Evolutionary conservation across 2,113 vertebrate species (phyloP).

Genomic region (Empidonax traillii): DNA sequence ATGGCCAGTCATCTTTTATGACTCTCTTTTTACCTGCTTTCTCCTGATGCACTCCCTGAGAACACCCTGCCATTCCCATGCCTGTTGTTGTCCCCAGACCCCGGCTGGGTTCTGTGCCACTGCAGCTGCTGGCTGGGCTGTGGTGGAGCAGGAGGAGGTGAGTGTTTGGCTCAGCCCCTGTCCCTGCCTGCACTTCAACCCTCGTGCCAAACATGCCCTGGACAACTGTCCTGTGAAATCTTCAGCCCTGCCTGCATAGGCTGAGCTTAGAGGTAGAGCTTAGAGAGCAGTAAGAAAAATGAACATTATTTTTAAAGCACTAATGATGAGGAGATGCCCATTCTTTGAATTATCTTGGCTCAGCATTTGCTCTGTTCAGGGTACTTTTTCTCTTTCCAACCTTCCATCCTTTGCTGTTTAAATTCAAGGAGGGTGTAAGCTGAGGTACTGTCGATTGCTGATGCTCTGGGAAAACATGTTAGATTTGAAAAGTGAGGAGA

Average conservation of each 20-base stretch:
- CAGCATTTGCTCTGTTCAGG: background rate
- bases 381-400: background rate
- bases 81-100: background rate
- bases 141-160: rapidly evolving
- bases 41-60: background rate
- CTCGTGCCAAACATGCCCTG: rapidly evolving
- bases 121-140: background rate
- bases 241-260: rapidly evolving
- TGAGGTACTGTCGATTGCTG: background rate
- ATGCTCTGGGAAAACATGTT: background rate
- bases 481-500: background rate
- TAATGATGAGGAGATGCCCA: background rate
- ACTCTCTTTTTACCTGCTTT: background rate
- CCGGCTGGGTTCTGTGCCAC: rapidly evolving
- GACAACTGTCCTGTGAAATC: background rate
- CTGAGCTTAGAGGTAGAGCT: background rate
- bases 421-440: background rate
- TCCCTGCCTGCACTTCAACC: background rate
- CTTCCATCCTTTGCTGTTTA: background rate
- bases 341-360: background rate
- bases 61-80: rapidly evolving
- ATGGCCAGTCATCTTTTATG: background rate
- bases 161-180: background rate
- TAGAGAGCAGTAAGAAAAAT: background rate
- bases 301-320: rapidly evolving